Percentiles rank a stretch among this genome's conserved stretches.
Evolutionary conservation across 2,113 vertebrate genomes (phyloP).

Genomic region (Balaenoptera acutorostrata): DNA sequence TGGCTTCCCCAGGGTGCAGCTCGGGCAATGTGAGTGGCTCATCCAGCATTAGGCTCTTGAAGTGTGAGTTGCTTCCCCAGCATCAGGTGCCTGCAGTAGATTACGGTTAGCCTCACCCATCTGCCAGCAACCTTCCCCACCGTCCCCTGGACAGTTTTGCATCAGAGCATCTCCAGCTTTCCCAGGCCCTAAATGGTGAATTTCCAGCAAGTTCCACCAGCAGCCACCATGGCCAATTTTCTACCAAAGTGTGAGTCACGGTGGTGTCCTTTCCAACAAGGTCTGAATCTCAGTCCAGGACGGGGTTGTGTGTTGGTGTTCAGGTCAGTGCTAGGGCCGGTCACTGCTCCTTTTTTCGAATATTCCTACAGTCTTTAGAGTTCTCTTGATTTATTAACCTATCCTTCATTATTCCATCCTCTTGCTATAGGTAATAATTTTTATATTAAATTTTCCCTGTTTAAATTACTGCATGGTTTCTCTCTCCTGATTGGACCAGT

Average conservation of each 20-base stretch:
- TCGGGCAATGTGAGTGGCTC: background rate
- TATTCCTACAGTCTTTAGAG: background rate
- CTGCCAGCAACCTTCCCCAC: background rate
- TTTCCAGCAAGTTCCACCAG: background rate
- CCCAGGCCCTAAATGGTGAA: rapidly evolving
- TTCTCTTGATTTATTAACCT: background rate
- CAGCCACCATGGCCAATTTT: background rate
- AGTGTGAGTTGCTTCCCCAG: rapidly evolving
- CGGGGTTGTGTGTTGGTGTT: too few species aligned
- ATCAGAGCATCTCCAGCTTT: background rate
- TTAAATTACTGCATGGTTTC: background rate
- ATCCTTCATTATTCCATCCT: background rate
- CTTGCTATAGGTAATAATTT: background rate
- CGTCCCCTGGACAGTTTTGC: background rate
- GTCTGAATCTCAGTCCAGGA: background rate
- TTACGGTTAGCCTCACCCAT: background rate
- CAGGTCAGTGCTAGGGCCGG: background rate
- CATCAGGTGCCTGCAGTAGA: background rate
- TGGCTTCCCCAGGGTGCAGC: rapidly evolving
- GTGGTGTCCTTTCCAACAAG: background rate
- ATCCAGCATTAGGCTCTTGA: background rate
- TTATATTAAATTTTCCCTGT: background rate
- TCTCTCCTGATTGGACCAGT: background rate
- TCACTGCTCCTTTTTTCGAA: background rate
- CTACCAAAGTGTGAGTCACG: background rate